Base-by-base conservation (phyloP, 2,888 invertebrate species). In the Morpho achilles region DNA sequence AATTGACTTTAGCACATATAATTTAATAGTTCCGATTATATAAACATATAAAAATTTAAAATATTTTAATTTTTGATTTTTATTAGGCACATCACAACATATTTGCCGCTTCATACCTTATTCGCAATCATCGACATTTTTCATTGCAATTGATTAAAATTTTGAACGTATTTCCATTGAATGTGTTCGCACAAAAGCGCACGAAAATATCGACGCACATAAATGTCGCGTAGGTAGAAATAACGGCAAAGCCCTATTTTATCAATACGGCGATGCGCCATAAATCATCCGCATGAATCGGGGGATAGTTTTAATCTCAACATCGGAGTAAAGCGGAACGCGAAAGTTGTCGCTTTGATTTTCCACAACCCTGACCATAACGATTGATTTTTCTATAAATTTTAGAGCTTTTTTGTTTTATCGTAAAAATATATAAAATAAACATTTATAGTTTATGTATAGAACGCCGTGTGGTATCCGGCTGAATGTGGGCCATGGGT, bases 341-440 rank as follows among this genome's bases (percentile, higher is more conserved):
- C 59, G 56, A 54, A 59, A 61, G 58, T 61, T 70, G 75, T 76
- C 75, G 67, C 80, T 82, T 82, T 82, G 79, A 83, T 84, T 84
- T 82, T 79, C 79, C 83, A 70, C 76, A 64, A 69, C 69, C 70
- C 68, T 75, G 74, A 57, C 66, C 77, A 70, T 32, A 32, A 32
- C 32, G 32, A 32, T 32, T 32, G 32, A 32, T 32, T 32, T 32
- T 32, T 32, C 32, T 3, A 5, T 32, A 32, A 16, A 32, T 32
- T 32, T 32, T 32, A 32, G 32, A 32, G 32, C 32, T 32, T 3
- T 32, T 32, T 32, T 32, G 32, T 32, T 32, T 5, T 32, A 16
- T 16, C 16, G 16, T 16, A 16, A 16, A 16, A 16, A 16, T 16
- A 16, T 16, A 16, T 16, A 16, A 16, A 1, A 1, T 16, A 16